Conservation (phyloP, 2,888 invertebrate species). For the Mythimna loreyi region DNA sequence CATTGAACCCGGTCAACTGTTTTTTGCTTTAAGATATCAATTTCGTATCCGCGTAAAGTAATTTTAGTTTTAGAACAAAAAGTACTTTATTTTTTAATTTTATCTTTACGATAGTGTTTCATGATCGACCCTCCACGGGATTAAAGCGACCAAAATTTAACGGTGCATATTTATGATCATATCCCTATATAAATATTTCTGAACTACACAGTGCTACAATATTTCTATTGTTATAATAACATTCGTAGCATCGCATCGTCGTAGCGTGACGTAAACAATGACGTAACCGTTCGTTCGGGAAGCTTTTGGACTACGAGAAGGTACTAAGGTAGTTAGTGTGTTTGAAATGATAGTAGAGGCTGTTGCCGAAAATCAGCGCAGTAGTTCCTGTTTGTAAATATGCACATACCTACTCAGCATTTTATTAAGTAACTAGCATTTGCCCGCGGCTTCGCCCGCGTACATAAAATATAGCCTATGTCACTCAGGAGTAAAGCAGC, state of each 20-base stretch:
- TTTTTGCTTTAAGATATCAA: too few species aligned
- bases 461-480: too few species aligned
- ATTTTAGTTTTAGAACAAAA: too few species aligned
- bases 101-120: too few species aligned
- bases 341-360: not conserved
- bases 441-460: too few species aligned
- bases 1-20: too few species aligned
- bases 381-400: not conserved
- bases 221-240: too few species aligned
- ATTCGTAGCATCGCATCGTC: not conserved
- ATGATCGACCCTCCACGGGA: too few species aligned
- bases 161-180: not conserved
- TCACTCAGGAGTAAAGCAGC: too few species aligned
- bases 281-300: not conserved
- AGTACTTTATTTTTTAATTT: too few species aligned
- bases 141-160: too few species aligned
- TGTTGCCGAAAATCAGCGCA: not conserved
- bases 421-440: not conserved
- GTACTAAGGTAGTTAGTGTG: not conserved
- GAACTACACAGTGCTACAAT: not conserved
- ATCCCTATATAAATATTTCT: not conserved
- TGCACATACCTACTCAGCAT: not conserved
- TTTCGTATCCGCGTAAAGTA: too few species aligned
- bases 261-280: conserved; percentile 1
- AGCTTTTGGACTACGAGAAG: not conserved